Base-by-base conservation (phyloP, 1,140 invertebrate genomes). In the Odontomachus brunneus region DNA sequence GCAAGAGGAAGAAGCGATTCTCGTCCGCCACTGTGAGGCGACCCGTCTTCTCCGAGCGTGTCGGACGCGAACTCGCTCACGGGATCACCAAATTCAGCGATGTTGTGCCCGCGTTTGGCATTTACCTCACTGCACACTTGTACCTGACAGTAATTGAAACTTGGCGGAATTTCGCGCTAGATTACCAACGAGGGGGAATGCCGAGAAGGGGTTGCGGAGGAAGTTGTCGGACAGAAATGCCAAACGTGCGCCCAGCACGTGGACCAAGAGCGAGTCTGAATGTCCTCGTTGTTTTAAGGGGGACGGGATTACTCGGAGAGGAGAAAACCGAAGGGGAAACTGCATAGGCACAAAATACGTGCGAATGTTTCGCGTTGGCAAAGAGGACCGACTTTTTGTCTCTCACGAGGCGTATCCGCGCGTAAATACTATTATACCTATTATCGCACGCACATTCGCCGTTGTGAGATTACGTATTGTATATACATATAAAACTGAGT, bases 381-480 rank as follows among this genome's bases (percentile, higher is more conserved):
- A 55, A 55, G 63, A 74, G 59, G 19, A 62, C 51, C 81, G 73
- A 71, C 63, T 84, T 86, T 87, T 74, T 71, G 82, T 87, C 72
- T 87, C 72, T 44, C 38, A 87, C 74, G 81, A 76, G 59, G 85
- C 73, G 72, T 73, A 75, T 87, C 87, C 87, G n/a, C 86, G 86
- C 83, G 74, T 69, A 48, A 55, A 67, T 83, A 83, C 51, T 83
- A 83, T 51, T 63, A 53, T 22, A 87, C 55, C 33, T 83, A 71
- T 63, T 86, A 53, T 33, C 22, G 15, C 38, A 57, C 59, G 67
- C 67, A 59, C 71, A 51, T 55, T 85, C 59, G 74, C 19, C 57
- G 53, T 83, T 80, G 66, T 59, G 63, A 38, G 57, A 74, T 62
- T 57, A 71, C 75, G 62, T 83, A 85, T 48, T 76, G 66, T 84